Base-by-base conservation (phyloP, 1,140 invertebrate species). In the Pseudomyrmex concolor region DNA sequence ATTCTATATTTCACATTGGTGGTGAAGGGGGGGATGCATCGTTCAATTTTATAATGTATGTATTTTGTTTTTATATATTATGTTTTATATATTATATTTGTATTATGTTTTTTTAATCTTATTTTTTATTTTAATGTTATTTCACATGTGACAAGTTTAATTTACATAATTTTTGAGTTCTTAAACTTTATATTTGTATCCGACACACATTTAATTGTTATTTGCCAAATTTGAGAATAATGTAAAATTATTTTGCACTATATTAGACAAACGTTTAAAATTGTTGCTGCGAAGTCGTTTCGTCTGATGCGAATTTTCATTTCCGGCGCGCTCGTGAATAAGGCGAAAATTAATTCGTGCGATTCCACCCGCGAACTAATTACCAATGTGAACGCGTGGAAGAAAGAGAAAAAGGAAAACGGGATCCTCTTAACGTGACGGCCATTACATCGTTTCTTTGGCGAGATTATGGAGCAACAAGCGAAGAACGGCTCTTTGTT, bases 401-500 rank as follows among this genome's bases (percentile, higher is more conserved):
- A 45, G 19, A n/a, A 15, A 55, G 55, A 15, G 34, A 62, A 57
- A 50, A n/a, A 48, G 17, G 4, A 4, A 17, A 43, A 48, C 77
- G 54, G 22, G 67, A 86, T 86, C 84, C 77, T 85, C 86, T 85
- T 89, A 78, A 59, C 70, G 34, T 64, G 62, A 60, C 59, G 55
- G 83, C 85, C 80, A 78, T 86, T 74, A 74, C 74, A 34, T 67
- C 73, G 54, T 72, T 76, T 74, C 78, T 85, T 82, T 72, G 70
- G 77, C 78, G 88, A 88, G 89, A 91, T 90, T 91, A 92, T 89
- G 67, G 74, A 90, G 85, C 88, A 92, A 90, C 89, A 84, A 91
- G 89, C 91, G 88, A 67, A 74, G 60, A 89, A 84, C 85, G 77
- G 87, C 77, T 84, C 90, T 92, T 92, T 92, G 91, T 92, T 92